Base-by-base conservation (phyloP, 2,113 vertebrate genomes). In the Myiopsitta monachus region DNA sequence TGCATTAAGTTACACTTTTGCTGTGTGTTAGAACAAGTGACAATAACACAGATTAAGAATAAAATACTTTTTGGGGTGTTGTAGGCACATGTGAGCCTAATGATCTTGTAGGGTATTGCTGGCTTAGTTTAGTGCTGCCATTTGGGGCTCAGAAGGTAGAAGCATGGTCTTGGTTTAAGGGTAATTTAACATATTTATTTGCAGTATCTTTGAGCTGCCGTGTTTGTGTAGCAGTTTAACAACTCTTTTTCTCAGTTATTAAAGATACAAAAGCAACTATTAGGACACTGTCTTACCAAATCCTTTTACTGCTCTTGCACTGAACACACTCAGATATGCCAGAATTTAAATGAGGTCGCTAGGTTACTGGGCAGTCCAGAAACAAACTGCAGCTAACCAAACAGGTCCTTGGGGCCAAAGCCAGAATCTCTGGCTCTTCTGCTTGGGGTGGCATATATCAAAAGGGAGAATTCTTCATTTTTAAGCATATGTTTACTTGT, bases 361-460 rank as follows among this genome's bases (percentile, higher is more conserved):
- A 41, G 74, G 63, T 43, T 86, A 43, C 46, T 86, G 80, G 39
- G 33, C 43, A 89, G n/a, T 83, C 54, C 28, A 94, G 59, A 87
- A 39, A 41, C 27, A 72, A 86, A 52, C 61, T 93, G 62, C 46
- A 94, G 79, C 55, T 94, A 81, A 88, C 55, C 72, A 94, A 90
- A 88, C 24, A 88, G 61, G 18, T 73, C 55, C 19, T 82, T 22
- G 5, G 13, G 19, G 88, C 73, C 55, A 64, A 83, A 88, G 66
- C 79, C 68, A 88, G 64, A 55, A 67, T 88, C 51, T 88, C 39
- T 78, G 33, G 31, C 43, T 93, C 23, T 92, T 90, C 46, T 83
- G 55, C 68, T 86, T 59, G 66, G 90, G 86, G 73, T 92, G 39
- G 15, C 85, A 36, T 66, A 92, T 69, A 59, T 59, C 41, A 79